Percentiles rank a stretch among this genome's conserved stretches.
These are phyloP conservation scores for Arion vulgaris DNA, from an alignment of 1,140 invertebrate genomes.

Conservation along the genomic window DNA sequence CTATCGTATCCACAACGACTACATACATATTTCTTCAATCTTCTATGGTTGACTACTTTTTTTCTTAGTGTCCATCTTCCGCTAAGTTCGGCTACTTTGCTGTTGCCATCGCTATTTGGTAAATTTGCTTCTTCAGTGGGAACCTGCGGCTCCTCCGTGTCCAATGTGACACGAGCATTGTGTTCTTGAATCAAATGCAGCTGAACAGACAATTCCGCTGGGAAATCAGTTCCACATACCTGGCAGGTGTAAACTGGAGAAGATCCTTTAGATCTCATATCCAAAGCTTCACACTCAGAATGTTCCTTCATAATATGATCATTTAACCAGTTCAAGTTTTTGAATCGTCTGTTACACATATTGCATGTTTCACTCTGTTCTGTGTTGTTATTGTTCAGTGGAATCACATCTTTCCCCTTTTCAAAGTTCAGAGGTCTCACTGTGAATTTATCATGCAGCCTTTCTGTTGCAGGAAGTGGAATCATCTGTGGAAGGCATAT, in stretches of 20 bases:
- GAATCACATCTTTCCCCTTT: slow-evolving; percentile 37
- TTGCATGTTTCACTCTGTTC: slow-evolving; percentile 77
- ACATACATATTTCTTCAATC: slow-evolving; percentile 86
- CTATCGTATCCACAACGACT: slow-evolving; percentile 91
- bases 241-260: slow-evolving; percentile 68
- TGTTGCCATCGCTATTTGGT: slow-evolving; percentile 38
- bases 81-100: slow-evolving; percentile 43
- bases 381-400: slow-evolving; percentile 46
- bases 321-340: slow-evolving; percentile 90
- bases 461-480: slow-evolving; percentile 43
- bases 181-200: slow-evolving; percentile 77
- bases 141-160: slow-evolving; percentile 50
- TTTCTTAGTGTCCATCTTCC: slow-evolving; percentile 50
- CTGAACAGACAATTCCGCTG: slow-evolving; percentile 75
- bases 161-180: slow-evolving; percentile 67
- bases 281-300: slow-evolving; percentile 45
- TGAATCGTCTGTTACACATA: slow-evolving; percentile 88
- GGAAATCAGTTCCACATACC: slow-evolving; percentile 74
- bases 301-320: slow-evolving; percentile 91
- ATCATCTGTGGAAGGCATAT: slow-evolving; percentile 38
- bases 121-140: slow-evolving; percentile 34
- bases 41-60: slow-evolving; percentile 35
- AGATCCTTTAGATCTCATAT: slow-evolving; percentile 44
- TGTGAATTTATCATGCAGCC: slow-evolving; percentile 42
- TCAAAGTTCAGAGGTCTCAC: slow-evolving; percentile 39